These are phyloP conservation scores for Gymnarchus niloticus DNA, from an alignment of 2,113 vertebrate genomes.

Conservation along the genomic window DNA sequence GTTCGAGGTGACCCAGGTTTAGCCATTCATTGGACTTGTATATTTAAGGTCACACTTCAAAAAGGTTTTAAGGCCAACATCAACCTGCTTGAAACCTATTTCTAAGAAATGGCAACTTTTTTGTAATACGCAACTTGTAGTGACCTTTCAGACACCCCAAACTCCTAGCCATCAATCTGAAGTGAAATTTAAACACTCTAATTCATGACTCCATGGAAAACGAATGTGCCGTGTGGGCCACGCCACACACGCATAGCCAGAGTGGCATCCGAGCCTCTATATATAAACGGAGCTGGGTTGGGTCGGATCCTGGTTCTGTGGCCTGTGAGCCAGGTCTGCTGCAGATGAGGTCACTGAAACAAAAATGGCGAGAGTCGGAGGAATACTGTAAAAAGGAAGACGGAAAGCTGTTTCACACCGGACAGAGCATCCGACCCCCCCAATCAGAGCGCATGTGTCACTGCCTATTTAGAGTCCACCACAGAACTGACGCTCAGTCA, in stretches of 20 bases:
- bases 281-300: not conserved
- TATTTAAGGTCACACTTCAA: not conserved
- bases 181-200: not conserved
- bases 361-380: slow-evolving; percentile 8
- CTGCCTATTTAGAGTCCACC: slow-evolving; percentile 25
- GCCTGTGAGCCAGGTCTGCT: not conserved
- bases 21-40: not conserved
- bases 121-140: not conserved
- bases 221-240: not conserved
- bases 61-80: not conserved
- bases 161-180: not conserved
- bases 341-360: slow-evolving; percentile 16
- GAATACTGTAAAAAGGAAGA: not conserved
- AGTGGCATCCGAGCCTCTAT: not conserved
- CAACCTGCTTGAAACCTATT: not conserved
- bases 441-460: slow-evolving; percentile 20
- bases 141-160: not conserved
- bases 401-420: slow-evolving; percentile 25
- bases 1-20: not conserved
- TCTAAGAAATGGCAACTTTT: not conserved
- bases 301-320: not conserved
- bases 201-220: not conserved
- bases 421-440: slow-evolving; percentile 5
- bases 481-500: slow-evolving; percentile 19
- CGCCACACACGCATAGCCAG: not conserved